These are phyloP conservation scores for Thyatira batis DNA, from an alignment of 2,888 invertebrate species.

Conservation along the genomic window DNA sequence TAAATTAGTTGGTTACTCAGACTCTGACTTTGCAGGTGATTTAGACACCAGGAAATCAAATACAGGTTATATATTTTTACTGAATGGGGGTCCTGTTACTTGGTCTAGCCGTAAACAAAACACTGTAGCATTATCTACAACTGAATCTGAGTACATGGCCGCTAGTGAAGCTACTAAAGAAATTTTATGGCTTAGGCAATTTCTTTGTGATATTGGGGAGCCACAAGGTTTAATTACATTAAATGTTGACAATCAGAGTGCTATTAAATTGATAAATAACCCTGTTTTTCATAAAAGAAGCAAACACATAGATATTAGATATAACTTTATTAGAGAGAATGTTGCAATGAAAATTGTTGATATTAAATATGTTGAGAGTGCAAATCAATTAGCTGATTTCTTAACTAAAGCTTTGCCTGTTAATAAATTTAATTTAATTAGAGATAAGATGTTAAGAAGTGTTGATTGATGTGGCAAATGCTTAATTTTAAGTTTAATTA, in stretches of 20 bases:
- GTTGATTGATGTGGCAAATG: neutral
- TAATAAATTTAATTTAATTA: slow-evolving; percentile 1
- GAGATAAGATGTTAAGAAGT: slow-evolving; percentile 1
- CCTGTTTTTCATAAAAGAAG: slow-evolving; percentile 28
- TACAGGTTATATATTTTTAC: slow-evolving; percentile 29
- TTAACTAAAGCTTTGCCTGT: slow-evolving; percentile 4
- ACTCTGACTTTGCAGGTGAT: slow-evolving; percentile 28
- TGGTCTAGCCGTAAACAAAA: slow-evolving; percentile 28
- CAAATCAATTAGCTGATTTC: slow-evolving; percentile 5
- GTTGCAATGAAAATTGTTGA: slow-evolving; percentile 12
- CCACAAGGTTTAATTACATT: slow-evolving; percentile 2
- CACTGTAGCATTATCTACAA: slow-evolving; percentile 23
- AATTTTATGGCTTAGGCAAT: slow-evolving; percentile 19
- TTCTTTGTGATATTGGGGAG: slow-evolving; percentile 16
- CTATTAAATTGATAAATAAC: slow-evolving; percentile 28
- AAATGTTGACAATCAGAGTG: slow-evolving; percentile 27
- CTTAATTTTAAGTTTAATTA: too few relatives aligned
- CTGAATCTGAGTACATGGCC: slow-evolving; percentile 24
- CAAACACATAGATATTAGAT: slow-evolving; percentile 30
- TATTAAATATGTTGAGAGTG: slow-evolving; percentile 3
- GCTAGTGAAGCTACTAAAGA: slow-evolving; percentile 23
- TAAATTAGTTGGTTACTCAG: too few relatives aligned
- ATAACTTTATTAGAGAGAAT: slow-evolving; percentile 28
- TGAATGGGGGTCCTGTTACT: slow-evolving; percentile 33
- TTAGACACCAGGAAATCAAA: slow-evolving; percentile 30